Conservation (phyloP, 2,888 invertebrate species). For the Dione vanillae region DNA sequence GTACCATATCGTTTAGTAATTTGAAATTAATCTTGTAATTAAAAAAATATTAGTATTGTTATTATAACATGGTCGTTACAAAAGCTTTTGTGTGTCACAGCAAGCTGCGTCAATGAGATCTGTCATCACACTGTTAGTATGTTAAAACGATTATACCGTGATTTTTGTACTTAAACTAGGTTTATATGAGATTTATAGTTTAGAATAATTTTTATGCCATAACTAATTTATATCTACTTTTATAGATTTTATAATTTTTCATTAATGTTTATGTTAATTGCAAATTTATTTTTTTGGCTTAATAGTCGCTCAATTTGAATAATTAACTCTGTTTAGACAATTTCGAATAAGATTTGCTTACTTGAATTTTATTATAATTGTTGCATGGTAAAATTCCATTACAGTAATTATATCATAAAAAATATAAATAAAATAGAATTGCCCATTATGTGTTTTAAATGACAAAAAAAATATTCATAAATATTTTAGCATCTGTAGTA, state of each 20-base stretch:
- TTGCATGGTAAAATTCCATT: background rate
- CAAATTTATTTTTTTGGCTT: slow-evolving; percentile 61
- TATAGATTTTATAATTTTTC: slow-evolving; percentile 68
- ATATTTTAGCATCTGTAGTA: slow-evolving; percentile 35
- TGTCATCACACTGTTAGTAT: slow-evolving; percentile 58
- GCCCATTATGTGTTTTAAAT: background rate
- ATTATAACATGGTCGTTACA: slow-evolving; percentile 1
- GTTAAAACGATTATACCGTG: slow-evolving; percentile 56
- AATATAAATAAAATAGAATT: background rate
- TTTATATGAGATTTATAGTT: slow-evolving; percentile 69
- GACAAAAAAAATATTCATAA: slow-evolving; percentile 37
- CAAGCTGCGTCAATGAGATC: slow-evolving; percentile 50
- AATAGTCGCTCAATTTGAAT: slow-evolving; percentile 74
- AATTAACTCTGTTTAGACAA: slow-evolving; percentile 50
- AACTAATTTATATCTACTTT: slow-evolving; percentile 79
- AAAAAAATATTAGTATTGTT: background rate
- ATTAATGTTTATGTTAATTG: slow-evolving; percentile 59
- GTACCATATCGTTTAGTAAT: slow-evolving; percentile 12
- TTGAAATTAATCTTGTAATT: background rate
- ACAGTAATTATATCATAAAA: background rate
- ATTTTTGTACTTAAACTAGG: slow-evolving; percentile 78
- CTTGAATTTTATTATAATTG: background rate
- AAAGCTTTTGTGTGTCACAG: background rate
- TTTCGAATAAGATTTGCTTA: slow-evolving; percentile 23
- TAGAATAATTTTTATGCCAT: slow-evolving; percentile 79